A percentile compares a stretch with the other conserved stretches of the same genome.
Evolutionary conservation across 2,113 vertebrate genomes (phyloP).

Genomic region (Gambusia affinis): DNA sequence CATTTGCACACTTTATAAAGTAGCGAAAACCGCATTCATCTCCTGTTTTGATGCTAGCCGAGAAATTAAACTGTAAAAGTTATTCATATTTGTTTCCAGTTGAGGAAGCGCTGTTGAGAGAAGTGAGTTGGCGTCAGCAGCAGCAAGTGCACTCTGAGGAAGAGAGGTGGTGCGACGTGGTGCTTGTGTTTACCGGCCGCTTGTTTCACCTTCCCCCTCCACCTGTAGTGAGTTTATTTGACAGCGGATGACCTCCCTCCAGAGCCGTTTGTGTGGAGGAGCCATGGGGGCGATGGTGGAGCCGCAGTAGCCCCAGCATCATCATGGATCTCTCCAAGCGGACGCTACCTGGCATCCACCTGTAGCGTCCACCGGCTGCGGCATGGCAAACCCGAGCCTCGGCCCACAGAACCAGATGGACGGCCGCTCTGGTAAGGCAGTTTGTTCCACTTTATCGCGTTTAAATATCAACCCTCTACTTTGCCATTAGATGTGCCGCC

Average conservation of each 20-base stretch:
- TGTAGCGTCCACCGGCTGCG: slow-evolving; percentile 63
- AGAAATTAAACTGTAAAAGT: not conserved
- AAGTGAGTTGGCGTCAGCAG: slow-evolving; percentile 28
- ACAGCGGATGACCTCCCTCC: not conserved
- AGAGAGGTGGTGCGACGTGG: slow-evolving; percentile 2
- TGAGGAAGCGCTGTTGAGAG: slow-evolving; percentile 54
- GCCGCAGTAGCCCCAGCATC: slow-evolving; percentile 33
- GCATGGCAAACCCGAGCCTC: slow-evolving; percentile 64
- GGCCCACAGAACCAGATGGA: slow-evolving; percentile 35
- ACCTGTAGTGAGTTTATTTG: not conserved
- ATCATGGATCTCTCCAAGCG: slow-evolving; percentile 64
- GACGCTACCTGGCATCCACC: slow-evolving; percentile 60
- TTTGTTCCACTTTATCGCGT: not conserved
- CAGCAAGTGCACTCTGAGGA: slow-evolving; percentile 38
- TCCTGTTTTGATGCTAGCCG: accelerated
- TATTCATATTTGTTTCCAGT: not conserved
- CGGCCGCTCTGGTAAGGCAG: slow-evolving; percentile 53
- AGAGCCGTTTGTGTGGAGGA: slow-evolving; percentile 34
- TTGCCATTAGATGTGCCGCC: not conserved
- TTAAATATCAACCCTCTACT: not conserved
- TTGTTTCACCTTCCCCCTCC: no score
- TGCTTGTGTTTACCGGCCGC: not conserved
- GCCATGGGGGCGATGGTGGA: slow-evolving; percentile 30
- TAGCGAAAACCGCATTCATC: not conserved
- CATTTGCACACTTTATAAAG: accelerated